Base-by-base conservation (phyloP, 2,888 invertebrate species). In the Lasius fuliginosus region DNA sequence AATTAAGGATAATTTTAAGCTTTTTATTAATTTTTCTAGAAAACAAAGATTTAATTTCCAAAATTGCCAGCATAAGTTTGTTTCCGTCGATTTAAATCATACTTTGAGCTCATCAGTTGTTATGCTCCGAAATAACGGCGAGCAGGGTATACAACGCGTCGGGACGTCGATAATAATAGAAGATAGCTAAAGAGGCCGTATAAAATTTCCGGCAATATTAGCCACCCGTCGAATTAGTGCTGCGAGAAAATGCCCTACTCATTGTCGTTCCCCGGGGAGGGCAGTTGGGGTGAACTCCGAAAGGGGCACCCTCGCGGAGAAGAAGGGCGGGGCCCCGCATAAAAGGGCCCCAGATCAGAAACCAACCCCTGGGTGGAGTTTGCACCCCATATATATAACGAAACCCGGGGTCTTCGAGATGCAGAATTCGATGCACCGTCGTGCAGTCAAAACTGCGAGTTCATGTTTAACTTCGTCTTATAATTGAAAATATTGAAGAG, bases 361-460 rank as follows among this genome's bases (percentile, higher is more conserved):
- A 92, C 92, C 94, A 94, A 93, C 94, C 94, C 94, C 92, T 93
- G 93, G 94, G 94, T 94, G 94, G 94, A 94, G 94, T 94, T 93
- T 90, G 74, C 87, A 90, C 86, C 90, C 90, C 87, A 93, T 93
- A 94, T 93, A 93, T 89, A 33, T 67, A 60, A 83, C 58, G 81
- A 58, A 69, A 36, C 67, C 33, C 58, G 85, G 89, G 86, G 84
- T 90, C 86, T 88, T 76, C 75, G 68, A 88, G 87, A 56, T 88
- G 83, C 92, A 94, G 91, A 94, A 88, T 89, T 89, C 89, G 89
- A 89, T 90, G 82, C 84, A 91, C 88, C 89, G 81, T 86, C 90
- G 92, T 86, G 85, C 87, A 36, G 90, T 40, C 42, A 71, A 56
- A 83, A 85, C 79, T 30, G n/a, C 42, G 46, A 73, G 60, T 49